phyloP scores from a whole-genome alignment of 2,888 invertebrate genomes.

The Sinopyrophorus schimmeli region DNA sequence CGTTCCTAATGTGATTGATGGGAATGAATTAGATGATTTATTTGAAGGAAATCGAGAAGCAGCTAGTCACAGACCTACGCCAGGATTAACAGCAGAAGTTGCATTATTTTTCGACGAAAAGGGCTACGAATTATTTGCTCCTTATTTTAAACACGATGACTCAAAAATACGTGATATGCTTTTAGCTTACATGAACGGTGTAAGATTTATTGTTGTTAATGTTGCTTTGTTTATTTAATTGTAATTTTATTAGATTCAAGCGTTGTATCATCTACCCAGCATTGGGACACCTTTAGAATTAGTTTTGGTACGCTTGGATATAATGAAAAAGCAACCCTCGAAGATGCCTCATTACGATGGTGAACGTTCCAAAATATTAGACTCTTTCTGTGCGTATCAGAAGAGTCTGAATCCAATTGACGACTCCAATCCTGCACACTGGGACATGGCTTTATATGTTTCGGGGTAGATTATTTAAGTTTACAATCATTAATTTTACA shows the following conservation, averaged over 20 bases:
- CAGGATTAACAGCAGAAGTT: conserved; percentile 66
- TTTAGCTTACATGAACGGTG: conserved; percentile 77
- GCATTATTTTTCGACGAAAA: conserved; percentile 77
- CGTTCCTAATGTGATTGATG: not conserved
- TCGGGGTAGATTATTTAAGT: conserved; percentile 63
- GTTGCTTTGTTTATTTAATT: no score
- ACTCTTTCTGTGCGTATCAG: conserved; percentile 76
- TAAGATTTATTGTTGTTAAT: conserved; percentile 46
- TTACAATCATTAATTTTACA: not conserved
- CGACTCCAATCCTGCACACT: conserved; percentile 72
- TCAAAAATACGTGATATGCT: conserved; percentile 71
- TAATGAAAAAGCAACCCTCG: conserved; percentile 68
- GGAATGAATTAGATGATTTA: not conserved
- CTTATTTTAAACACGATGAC: conserved; percentile 68
- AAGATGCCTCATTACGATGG: conserved; percentile 66
- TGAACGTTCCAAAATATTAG: conserved; percentile 69
- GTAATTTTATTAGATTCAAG: conserved; percentile 66
- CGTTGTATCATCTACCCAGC: conserved; percentile 76
- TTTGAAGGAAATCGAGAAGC: conserved; percentile 15
- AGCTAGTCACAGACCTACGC: conserved; percentile 34
- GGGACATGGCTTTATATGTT: conserved; percentile 79
- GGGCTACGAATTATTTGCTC: conserved; percentile 70
- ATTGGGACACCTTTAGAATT: conserved; percentile 68
- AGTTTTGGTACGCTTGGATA: conserved; percentile 70
- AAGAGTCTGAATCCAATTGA: conserved; percentile 65